Conservation (phyloP, 2,113 vertebrate genomes). For the Plestiodon gilberti region DNA sequence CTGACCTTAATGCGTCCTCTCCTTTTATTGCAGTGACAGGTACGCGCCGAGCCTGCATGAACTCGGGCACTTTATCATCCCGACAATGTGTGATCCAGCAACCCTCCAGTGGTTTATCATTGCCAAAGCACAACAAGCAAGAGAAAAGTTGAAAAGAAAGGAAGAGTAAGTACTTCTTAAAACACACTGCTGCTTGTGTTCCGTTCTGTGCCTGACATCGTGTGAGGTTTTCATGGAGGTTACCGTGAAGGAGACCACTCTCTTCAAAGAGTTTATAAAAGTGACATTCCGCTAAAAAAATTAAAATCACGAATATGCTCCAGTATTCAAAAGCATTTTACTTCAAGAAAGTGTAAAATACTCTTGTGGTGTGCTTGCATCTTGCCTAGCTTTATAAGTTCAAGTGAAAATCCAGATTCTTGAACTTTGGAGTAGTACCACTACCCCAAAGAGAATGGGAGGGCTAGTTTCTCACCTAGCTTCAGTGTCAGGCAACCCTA, state of each 20-base stretch:
- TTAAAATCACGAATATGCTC: background rate
- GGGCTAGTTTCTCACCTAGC: background rate
- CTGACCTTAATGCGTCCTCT: background rate
- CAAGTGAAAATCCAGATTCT: background rate
- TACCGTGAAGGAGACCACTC: background rate
- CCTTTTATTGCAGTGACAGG: constrained; percentile 79
- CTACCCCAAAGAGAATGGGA: background rate
- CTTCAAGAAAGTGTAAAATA: background rate
- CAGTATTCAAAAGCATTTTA: background rate
- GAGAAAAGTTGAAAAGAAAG: constrained; percentile 78
- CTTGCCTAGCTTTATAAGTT: background rate
- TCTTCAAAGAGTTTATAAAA: background rate
- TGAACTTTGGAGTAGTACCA: background rate
- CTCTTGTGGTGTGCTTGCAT: background rate
- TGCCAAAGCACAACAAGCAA: constrained; percentile 85
- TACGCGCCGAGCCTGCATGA: constrained; percentile 86
- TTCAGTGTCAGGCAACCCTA: background rate
- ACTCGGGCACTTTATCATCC: constrained; percentile 89
- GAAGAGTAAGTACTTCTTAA: constrained; percentile 81
- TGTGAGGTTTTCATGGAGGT: background rate
- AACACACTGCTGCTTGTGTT: accelerated
- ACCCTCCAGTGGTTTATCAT: constrained; percentile 88
- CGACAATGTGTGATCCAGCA: constrained; percentile 79
- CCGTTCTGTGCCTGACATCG: background rate
- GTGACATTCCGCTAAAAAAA: background rate